Evolutionary conservation across 1,140 invertebrate genomes (phyloP).

Genomic region (Hetaerina americana): DNA sequence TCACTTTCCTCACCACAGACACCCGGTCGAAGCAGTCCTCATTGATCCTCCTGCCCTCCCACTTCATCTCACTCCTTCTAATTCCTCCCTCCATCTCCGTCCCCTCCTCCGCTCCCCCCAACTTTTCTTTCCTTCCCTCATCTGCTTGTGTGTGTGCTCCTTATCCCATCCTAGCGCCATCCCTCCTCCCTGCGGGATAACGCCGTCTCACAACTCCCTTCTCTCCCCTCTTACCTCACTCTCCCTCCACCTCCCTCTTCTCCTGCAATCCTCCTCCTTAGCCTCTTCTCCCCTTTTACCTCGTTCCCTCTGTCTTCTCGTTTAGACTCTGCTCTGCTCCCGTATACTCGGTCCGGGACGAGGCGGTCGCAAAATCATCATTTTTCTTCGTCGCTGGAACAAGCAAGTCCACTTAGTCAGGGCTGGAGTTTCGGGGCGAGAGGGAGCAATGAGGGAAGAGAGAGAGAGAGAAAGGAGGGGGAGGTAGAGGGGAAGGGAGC

Average conservation of each 20-base stretch:
- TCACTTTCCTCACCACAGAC: not conserved
- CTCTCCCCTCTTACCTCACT: not conserved
- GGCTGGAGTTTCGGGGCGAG: not conserved
- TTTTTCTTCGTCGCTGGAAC: conserved; percentile 33
- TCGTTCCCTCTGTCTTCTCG: not conserved
- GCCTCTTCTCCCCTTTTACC: not conserved
- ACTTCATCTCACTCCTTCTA: no score
- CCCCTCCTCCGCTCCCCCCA: not conserved
- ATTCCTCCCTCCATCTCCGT: not conserved
- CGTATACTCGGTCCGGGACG: not conserved
- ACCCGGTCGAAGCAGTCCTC: not conserved
- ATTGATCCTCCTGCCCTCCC: not conserved
- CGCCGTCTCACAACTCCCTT: no score
- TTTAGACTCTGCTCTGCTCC: not conserved
- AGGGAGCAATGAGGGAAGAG: not conserved
- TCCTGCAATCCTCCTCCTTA: not conserved
- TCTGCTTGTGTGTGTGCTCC: no score
- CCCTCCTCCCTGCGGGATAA: no score
- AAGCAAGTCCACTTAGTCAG: conserved; percentile 35
- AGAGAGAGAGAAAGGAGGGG: conserved; percentile 7
- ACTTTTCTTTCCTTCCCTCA: no score
- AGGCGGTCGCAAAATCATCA: conserved; percentile 25
- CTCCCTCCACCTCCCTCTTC: not conserved
- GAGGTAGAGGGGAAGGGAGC: conserved; percentile 1
- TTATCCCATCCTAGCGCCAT: no score